Evolutionary conservation across 1,140 invertebrate genomes (phyloP).

Genomic region (Bombus pyrosoma): DNA sequence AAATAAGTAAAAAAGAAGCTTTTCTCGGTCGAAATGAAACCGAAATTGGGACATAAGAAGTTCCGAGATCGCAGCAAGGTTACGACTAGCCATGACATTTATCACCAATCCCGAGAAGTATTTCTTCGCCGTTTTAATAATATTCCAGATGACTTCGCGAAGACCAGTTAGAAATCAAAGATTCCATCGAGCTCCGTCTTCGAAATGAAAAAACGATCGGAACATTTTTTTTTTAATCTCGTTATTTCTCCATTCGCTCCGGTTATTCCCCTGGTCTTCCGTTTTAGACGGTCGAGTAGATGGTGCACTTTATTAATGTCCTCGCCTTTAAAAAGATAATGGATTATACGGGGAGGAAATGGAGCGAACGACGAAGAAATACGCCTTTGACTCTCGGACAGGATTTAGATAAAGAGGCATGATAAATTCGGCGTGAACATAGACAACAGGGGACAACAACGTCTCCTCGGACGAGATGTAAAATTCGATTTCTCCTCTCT

Average conservation of each 20-base stretch:
- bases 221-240: neutral
- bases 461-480: neutral
- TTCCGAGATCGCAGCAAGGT: neutral
- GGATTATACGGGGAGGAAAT: constrained; percentile 5
- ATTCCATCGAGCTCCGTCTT: neutral
- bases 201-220: neutral
- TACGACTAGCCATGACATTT: neutral
- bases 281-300: constrained; percentile 3
- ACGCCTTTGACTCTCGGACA: neutral
- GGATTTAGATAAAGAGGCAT: constrained; percentile 34
- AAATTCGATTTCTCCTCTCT: constrained; percentile 29
- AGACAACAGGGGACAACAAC: constrained; percentile 19
- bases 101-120: neutral
- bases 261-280: neutral
- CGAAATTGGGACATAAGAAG: neutral
- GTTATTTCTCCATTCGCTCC: neutral
- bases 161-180: too few species aligned
- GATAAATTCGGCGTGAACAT: constrained; percentile 23
- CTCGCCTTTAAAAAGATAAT: constrained; percentile 33
- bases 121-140: neutral
- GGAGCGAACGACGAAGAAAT: constrained; percentile 4
- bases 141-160: neutral
- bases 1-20: neutral
- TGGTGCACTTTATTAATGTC: constrained; percentile 36
- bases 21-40: neutral